These are phyloP conservation scores for Myotis lucifugus DNA, from an alignment of 2,113 vertebrate genomes.

Conservation along the genomic window DNA sequence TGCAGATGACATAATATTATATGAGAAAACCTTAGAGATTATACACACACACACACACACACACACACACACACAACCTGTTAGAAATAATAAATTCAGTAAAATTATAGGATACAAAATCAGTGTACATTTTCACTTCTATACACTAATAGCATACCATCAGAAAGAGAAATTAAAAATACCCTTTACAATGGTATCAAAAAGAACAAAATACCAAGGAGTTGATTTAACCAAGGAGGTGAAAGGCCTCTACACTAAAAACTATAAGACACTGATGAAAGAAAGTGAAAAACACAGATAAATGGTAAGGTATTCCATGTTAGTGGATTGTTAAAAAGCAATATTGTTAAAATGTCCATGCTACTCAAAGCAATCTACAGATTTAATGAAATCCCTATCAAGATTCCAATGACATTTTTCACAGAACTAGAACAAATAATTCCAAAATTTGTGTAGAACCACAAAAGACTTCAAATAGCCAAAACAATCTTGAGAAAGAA, in stretches of 20 bases:
- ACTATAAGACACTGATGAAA: not conserved
- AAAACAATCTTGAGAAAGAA: not conserved
- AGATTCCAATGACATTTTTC: not conserved
- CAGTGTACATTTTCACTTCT: not conserved
- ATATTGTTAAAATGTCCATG: not conserved
- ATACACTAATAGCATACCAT: not conserved
- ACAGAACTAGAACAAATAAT: not conserved
- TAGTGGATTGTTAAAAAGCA: not conserved
- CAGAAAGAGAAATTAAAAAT: not conserved
- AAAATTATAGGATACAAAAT: not conserved
- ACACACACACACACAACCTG: too few relatives aligned
- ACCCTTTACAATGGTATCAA: not conserved
- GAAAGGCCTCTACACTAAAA: not conserved
- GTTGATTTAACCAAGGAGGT: not conserved
- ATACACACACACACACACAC: not conserved
- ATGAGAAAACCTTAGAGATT: not conserved
- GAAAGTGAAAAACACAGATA: not conserved
- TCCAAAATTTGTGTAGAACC: not conserved
- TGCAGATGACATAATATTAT: not conserved
- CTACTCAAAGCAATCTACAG: not conserved
- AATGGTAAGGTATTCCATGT: not conserved
- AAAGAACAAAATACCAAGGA: not conserved
- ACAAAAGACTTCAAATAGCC: not conserved
- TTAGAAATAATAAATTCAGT: not conserved
- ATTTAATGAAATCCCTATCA: not conserved